Conservation (phyloP, 2,797 vertebrate species). For the Phoeniculus purpureus region DNA sequence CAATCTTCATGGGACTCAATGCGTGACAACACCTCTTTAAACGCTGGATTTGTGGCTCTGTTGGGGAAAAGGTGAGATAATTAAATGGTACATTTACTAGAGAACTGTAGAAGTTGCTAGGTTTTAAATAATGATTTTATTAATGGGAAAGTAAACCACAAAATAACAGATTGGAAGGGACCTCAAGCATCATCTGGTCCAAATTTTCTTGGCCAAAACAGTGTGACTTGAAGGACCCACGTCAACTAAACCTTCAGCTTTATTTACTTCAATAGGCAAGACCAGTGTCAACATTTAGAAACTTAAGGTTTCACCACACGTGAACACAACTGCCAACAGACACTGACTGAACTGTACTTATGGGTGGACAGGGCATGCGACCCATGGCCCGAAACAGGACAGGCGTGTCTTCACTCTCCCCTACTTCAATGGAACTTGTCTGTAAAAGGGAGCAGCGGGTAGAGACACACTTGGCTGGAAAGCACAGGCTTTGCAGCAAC, state of each 20-base stretch:
- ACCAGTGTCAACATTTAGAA: neutral
- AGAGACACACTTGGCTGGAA: neutral
- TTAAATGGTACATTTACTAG: accelerated
- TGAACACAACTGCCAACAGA: accelerated
- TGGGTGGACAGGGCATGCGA: accelerated
- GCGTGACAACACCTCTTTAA: conserved; percentile 88
- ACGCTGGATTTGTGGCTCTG: conserved; percentile 88
- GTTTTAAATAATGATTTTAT: neutral
- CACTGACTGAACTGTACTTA: neutral
- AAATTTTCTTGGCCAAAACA: neutral
- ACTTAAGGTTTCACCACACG: accelerated
- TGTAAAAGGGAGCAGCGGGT: neutral
- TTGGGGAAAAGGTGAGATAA: neutral
- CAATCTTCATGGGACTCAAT: conserved; percentile 93
- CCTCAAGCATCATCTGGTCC: neutral
- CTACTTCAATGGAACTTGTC: neutral
- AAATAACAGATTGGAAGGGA: neutral
- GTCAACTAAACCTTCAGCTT: neutral
- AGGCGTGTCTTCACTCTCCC: accelerated
- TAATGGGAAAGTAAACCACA: neutral
- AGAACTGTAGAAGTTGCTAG: accelerated
- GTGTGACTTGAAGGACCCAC: neutral
- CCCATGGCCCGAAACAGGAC: accelerated
- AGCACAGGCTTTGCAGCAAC: neutral
- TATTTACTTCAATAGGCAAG: neutral